These are phyloP conservation scores for Chaunax sp. DNA, from an alignment of 2,797 vertebrate genomes.

Conservation along the genomic window DNA sequence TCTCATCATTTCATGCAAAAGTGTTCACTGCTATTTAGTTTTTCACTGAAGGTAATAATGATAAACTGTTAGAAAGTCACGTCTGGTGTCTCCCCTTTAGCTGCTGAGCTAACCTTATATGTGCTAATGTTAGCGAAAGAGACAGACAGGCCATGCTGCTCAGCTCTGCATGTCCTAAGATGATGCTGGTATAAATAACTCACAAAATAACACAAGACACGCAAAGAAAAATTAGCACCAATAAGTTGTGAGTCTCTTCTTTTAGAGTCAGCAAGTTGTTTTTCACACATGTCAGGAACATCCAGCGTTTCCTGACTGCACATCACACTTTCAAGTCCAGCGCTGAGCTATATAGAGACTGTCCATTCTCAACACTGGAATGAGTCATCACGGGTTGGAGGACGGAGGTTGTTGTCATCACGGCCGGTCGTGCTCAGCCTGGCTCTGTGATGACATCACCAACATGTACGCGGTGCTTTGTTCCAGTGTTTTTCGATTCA, in stretches of 20 bases:
- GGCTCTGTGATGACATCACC: conserved; percentile 64
- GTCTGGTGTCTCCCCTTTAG: not conserved
- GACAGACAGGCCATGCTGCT: not conserved
- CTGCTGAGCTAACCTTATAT: conserved; percentile 4
- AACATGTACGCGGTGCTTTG: conserved; percentile 46
- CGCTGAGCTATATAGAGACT: conserved; percentile 24
- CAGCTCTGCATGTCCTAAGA: not conserved
- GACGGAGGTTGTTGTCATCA: conserved; percentile 64
- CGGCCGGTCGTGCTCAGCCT: conserved; percentile 47
- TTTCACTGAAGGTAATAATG: not conserved
- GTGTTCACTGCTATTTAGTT: not conserved
- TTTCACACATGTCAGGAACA: conserved; percentile 18
- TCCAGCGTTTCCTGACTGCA: conserved; percentile 29
- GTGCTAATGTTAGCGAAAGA: no score
- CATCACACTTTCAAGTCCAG: conserved; percentile 38
- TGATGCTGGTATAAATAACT: no score
- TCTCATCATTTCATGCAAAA: not conserved
- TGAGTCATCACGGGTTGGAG: conserved; percentile 66
- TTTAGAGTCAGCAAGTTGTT: conserved; percentile 11
- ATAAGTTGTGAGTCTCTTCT: no score
- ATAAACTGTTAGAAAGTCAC: not conserved
- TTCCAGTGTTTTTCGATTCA: conserved; percentile 47
- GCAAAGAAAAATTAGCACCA: no score
- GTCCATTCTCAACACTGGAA: conserved; percentile 46
- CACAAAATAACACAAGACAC: no score